A percentile compares a stretch with the other conserved stretches of the same genome.
Conservation (phyloP, 2,888 invertebrate genomes). For the Cantharis lateralis region DNA sequence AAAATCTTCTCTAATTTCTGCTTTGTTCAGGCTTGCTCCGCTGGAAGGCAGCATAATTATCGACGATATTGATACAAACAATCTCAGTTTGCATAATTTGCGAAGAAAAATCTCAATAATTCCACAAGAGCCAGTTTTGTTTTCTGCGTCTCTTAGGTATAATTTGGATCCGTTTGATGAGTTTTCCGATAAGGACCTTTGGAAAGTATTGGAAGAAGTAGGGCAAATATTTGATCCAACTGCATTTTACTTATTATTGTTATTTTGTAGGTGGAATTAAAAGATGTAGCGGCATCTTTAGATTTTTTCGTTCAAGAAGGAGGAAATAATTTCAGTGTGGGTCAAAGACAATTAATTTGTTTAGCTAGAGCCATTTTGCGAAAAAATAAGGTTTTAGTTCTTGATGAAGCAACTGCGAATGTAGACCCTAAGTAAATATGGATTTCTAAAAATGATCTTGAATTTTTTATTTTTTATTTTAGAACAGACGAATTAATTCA, state of each 20-base stretch:
- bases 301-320: slow-evolving; percentile 72
- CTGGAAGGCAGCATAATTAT: slow-evolving; percentile 76
- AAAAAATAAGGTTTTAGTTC: slow-evolving; percentile 76
- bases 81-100: slow-evolving; percentile 75
- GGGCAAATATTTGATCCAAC: slow-evolving; percentile 39
- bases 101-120: slow-evolving; percentile 82
- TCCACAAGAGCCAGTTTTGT: slow-evolving; percentile 53
- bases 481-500: slow-evolving; percentile 76
- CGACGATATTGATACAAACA: slow-evolving; percentile 72
- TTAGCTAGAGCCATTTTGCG: slow-evolving; percentile 83
- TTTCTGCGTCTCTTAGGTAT: slow-evolving; percentile 79
- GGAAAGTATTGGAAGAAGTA: slow-evolving; percentile 73
- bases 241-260: slow-evolving; percentile 48
- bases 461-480: background rate
- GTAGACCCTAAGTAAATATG: slow-evolving; percentile 77
- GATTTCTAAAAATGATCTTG: background rate
- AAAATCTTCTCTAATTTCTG: slow-evolving; percentile 79
- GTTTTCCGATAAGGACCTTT: slow-evolving; percentile 71
- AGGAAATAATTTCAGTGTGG: slow-evolving; percentile 83
- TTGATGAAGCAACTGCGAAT: slow-evolving; percentile 92
- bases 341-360: slow-evolving; percentile 86
- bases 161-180: slow-evolving; percentile 84
- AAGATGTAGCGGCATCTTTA: slow-evolving; percentile 67
- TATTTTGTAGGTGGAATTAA: slow-evolving; percentile 70
- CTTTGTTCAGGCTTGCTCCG: slow-evolving; percentile 80